phyloP scores from a whole-genome alignment of 2,797 vertebrate genomes.

The Sciaenops ocellatus region DNA sequence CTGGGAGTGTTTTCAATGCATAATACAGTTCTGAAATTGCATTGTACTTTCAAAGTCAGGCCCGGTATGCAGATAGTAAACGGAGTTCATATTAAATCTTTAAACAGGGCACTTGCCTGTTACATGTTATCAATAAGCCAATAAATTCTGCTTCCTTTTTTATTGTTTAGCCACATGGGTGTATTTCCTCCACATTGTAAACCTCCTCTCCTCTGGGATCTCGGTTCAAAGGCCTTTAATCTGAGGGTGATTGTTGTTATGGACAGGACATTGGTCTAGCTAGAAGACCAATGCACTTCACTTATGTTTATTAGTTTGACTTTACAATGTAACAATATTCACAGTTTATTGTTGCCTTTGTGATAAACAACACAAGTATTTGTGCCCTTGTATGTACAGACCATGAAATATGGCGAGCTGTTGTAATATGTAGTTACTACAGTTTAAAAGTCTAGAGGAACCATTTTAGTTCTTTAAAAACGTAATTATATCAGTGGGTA shows the following conservation, averaged over 20 bases:
- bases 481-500: too few species aligned
- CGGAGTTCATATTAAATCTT: constrained; percentile 45
- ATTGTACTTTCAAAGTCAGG: constrained; percentile 65
- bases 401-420: background rate
- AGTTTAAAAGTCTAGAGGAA: background rate
- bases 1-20: constrained; percentile 64
- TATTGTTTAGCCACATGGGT: constrained; percentile 68
- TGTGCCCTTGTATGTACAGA: constrained; percentile 1
- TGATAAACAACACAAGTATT: background rate
- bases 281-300: constrained; percentile 26
- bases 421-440: background rate
- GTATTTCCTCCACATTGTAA: constrained; percentile 76
- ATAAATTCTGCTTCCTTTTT: constrained; percentile 66
- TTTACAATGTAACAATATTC: constrained; percentile 48
- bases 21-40: constrained; percentile 56
- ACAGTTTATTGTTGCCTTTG: constrained; percentile 25
- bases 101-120: constrained; percentile 39
- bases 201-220: constrained; percentile 31
- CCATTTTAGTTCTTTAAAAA: too few species aligned
- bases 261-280: constrained; percentile 11
- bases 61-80: constrained; percentile 42
- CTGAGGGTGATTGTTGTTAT: constrained; percentile 54
- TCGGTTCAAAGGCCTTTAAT: constrained; percentile 64
- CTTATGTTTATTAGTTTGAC: constrained; percentile 27
- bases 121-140: constrained; percentile 60